A percentile compares a stretch with the other conserved stretches of the same genome.
These are phyloP conservation scores for Hirtodrosophila cameraria DNA, from an alignment of 2,888 invertebrate genomes.

Conservation along the genomic window DNA sequence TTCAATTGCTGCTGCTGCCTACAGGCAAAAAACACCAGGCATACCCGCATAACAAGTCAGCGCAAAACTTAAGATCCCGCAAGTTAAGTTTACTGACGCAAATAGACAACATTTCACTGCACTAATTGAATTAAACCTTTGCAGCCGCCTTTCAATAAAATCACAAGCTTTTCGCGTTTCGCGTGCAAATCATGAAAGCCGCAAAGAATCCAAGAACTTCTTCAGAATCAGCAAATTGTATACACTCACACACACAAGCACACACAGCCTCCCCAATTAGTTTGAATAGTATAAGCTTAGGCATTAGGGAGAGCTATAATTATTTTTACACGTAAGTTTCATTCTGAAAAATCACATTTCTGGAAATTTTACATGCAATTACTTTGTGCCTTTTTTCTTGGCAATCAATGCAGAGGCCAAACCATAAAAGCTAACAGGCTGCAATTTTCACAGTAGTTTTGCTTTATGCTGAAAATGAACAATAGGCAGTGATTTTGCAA, in stretches of 20 bases:
- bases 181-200: slow-evolving; percentile 8
- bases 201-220: not conserved
- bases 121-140: slow-evolving; percentile 36
- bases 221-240: not conserved
- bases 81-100: slow-evolving; percentile 7
- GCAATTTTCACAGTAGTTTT: no score
- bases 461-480: no score
- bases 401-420: no score
- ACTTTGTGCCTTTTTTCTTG: no score
- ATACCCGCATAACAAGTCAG: no score
- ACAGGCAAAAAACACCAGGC: not conserved
- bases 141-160: slow-evolving; percentile 24
- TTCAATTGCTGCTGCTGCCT: slow-evolving; percentile 24
- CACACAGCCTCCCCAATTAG: slow-evolving; percentile 5
- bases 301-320: not conserved
- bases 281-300: not conserved
- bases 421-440: no score
- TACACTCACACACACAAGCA: no score
- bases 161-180: slow-evolving; percentile 4
- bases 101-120: slow-evolving; percentile 7
- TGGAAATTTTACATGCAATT: no score
- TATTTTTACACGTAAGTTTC: no score
- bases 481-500: no score
- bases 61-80: slow-evolving; percentile 1
- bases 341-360: no score